Base-by-base conservation (phyloP, 2,113 vertebrate genomes). In the Oreochromis spilurus region DNA sequence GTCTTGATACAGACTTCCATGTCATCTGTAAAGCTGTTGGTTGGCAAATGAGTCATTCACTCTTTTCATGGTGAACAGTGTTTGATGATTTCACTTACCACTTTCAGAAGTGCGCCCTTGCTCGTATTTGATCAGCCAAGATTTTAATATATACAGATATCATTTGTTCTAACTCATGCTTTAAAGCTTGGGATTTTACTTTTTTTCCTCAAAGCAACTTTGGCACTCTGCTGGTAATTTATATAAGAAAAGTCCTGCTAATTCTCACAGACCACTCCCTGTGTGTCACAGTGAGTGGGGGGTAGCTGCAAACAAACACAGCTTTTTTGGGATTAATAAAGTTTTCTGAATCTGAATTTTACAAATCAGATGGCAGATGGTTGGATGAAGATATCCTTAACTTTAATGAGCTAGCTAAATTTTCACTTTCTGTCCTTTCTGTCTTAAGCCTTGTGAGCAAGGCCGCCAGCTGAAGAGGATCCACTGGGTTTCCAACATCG, bases 401-500 rank as follows among this genome's bases (percentile, higher is more conserved):
- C 13, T 82, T 83, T 81, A 19, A 31, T 75, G 12, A 81, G 75
- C 13, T 31, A 4, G 8, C 21, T 79, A 65, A 17, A 48, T 80
- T 38, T 81, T 79, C 4, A 38, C 29, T 52, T 21, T 79, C 21
- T 83, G 53, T 79, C 57, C 34, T 58, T 40, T 53, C 45, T 50
- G 72, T 78, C 90, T 92, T 21, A 65, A 99, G 99, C 98, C 98
- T 29, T 97, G 97, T 62, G 99, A 99, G 86, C 98, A 99, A 88
- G 98, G 98, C 36, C 98, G 97, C 60, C 97, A 97, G n/a, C 92
- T 98, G 93, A 98, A 98, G 92, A 97, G 98, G 83, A 99, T 99
- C 91, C 99, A 99, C 86, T 98, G 98, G 92, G 97, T 99, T 88
- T 97, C 98, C 48, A 99, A 99, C 95, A 98, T 99, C 16, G 98